Base-by-base conservation (phyloP, 2,888 invertebrate species). In the Leptogaster cylindrica region DNA sequence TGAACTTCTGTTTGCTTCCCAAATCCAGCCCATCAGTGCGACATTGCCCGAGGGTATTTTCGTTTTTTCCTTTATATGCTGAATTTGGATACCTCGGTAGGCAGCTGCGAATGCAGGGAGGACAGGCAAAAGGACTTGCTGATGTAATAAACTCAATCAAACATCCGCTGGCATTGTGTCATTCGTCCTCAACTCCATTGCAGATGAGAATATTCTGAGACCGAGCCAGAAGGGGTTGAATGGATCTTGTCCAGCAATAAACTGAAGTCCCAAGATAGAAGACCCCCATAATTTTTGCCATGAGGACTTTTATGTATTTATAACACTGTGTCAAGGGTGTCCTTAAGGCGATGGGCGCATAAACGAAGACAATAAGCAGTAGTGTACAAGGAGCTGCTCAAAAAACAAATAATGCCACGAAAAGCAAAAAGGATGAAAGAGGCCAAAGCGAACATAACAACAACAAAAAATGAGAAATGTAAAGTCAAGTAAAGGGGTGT, bases 271-370 rank as follows among this genome's bases (percentile, higher is more conserved):
- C 48, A 48, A n/a, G 48, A 31, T 31, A 52, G 31, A 31, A 14
- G 51, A 52, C 51, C 31, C 5, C 31, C 51, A 52, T 52, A 31
- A 48, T 52, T 52, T 55, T 55, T 55, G 55, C 23, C 31, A 33
- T 20, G 12, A 55, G 33, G 39, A 55, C 51, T 55, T 55, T 55
- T 55, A 55, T 55, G 36, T 33, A 55, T 55, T 55, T 55, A 55
- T 55, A 55, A 55, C 55, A 55, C 55, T 55, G 36, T 55, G 55
- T 55, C 55, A 55, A 55, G 55, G 55, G 55, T 28, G 36, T 55
- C 36, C 23, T 55, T 55, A 28, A 52, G 55, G 23, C 31, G 55
- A 36, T 55, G 31, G 31, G 55, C 55, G 31, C 31, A 55, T 55
- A 36, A 33, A 55, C 23, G 55, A 18, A 18, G 20, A 33, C 55